Evolutionary conservation across 2,113 vertebrate species (phyloP).

Genomic region (Sylvia atricapilla): DNA sequence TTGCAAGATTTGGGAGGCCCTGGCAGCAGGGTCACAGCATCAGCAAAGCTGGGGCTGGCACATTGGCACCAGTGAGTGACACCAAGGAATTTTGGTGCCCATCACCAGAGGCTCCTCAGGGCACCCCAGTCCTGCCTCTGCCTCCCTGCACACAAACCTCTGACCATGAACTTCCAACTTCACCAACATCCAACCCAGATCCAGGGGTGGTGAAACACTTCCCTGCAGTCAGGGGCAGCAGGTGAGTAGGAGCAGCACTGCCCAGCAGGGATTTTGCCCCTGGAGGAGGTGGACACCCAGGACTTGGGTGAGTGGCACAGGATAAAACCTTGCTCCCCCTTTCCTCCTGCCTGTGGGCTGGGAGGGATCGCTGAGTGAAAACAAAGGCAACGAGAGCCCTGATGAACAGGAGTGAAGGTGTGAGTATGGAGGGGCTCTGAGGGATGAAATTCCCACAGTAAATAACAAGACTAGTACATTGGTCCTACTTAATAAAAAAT

Average conservation of each 20-base stretch:
- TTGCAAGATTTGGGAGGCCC: neutral
- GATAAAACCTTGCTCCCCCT: neutral
- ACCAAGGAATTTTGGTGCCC: neutral
- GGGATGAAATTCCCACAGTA: neutral
- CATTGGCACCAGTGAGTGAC: rapidly evolving
- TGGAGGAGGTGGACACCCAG: neutral
- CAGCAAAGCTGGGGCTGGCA: neutral
- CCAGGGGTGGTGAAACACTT: neutral
- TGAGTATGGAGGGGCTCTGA: neutral
- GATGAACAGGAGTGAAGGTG: neutral
- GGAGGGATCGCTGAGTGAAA: neutral
- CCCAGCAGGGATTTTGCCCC: rapidly evolving
- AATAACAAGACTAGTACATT: neutral
- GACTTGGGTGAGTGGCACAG: neutral
- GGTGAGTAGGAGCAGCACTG: neutral
- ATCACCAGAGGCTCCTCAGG: neutral
- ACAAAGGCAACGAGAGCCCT: rapidly evolving
- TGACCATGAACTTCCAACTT: neutral
- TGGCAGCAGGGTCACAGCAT: neutral
- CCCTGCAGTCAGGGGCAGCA: neutral
- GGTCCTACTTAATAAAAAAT: conserved; percentile 7
- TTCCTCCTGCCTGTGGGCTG: neutral
- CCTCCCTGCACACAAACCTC: neutral
- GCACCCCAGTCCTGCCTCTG: neutral
- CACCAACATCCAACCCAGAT: rapidly evolving